Conservation (phyloP, 2,113 vertebrate species). For the Trogon melanurus region DNA sequence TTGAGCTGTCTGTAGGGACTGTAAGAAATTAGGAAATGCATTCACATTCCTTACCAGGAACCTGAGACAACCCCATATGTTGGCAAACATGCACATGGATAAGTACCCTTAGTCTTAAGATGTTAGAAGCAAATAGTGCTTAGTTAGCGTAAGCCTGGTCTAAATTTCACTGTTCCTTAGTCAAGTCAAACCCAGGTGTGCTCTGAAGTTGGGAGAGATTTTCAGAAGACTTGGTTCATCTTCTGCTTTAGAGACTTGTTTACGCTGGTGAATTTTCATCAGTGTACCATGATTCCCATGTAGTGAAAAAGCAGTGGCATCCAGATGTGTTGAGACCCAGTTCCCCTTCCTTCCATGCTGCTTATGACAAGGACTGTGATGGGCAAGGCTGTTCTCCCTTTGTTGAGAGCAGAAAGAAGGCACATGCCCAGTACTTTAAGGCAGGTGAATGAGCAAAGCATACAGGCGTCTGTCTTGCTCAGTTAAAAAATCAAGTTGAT, state of each 20-base stretch:
- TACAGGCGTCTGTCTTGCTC: background rate
- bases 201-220: background rate
- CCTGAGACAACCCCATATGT: background rate
- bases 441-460: background rate
- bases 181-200: background rate
- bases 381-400: background rate
- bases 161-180: background rate
- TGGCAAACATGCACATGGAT: background rate
- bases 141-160: background rate
- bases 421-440: background rate
- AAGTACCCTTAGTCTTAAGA: background rate
- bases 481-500: background rate
- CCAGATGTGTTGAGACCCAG: background rate
- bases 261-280: background rate
- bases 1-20: background rate
- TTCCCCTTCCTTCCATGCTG: background rate
- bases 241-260: background rate
- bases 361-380: background rate
- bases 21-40: background rate
- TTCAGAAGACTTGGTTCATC: background rate
- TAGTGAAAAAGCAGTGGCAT: background rate
- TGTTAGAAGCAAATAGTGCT: background rate
- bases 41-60: conserved; percentile 10
- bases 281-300: background rate
- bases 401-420: background rate